phyloP scores from a whole-genome alignment of 2,797 vertebrate genomes.

The Tachyglossus aculeatus region DNA sequence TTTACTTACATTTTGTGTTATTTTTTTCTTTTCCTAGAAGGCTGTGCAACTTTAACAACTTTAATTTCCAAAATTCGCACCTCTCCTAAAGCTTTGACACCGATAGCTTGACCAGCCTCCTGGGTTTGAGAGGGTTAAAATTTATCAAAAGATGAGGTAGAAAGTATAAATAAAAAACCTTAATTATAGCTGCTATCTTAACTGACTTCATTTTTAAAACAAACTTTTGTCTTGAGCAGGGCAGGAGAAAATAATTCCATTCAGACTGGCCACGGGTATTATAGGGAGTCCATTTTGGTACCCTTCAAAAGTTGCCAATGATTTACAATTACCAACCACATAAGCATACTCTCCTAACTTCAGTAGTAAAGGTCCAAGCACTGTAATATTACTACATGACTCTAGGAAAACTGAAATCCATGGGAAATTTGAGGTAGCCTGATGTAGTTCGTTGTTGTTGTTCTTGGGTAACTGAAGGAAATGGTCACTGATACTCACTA shows the following conservation, averaged over 20 bases:
- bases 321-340: no score
- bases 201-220: neutral
- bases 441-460: no score
- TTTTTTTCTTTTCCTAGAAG: neutral
- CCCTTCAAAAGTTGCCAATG: no score
- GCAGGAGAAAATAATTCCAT: neutral
- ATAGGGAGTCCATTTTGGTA: no score
- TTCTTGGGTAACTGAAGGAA: no score
- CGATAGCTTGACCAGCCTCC: neutral
- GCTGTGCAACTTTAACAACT: neutral
- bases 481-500: no score
- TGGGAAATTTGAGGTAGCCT: no score
- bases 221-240: neutral
- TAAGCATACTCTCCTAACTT: no score
- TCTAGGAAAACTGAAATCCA: no score
- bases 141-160: neutral
- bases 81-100: neutral
- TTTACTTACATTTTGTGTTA: neutral
- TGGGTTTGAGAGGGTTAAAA: neutral
- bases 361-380: no score
- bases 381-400: no score
- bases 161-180: neutral
- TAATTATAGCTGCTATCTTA: no score
- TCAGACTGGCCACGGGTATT: neutral
- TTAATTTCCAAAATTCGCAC: neutral